These are phyloP conservation scores for rabbit (Oryctolagus cuniculus) DNA, from an alignment of 2,113 vertebrate genomes.

Conservation along the genomic window DNA sequence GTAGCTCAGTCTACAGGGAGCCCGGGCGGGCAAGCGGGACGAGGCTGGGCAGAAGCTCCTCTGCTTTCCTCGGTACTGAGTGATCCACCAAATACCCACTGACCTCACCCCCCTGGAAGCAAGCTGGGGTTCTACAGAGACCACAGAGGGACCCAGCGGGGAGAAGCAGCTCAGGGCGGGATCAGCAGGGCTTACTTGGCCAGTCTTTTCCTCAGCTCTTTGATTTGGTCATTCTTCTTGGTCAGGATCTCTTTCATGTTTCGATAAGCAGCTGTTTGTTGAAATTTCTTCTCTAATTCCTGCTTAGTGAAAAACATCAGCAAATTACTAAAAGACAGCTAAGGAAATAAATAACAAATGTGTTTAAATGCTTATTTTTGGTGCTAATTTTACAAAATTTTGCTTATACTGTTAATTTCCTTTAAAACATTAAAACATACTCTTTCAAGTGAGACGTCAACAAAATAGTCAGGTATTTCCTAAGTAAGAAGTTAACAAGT, in stretches of 20 bases:
- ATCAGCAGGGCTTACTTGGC: constrained; percentile 88
- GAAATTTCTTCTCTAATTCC: constrained; percentile 98
- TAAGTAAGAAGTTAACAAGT: background rate
- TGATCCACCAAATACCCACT: background rate
- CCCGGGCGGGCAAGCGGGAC: rapidly evolving
- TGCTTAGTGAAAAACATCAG: constrained; percentile 73
- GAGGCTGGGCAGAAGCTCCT: background rate
- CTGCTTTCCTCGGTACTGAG: background rate
- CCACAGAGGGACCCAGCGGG: background rate
- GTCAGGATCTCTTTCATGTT: constrained; percentile 99
- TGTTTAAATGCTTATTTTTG: background rate
- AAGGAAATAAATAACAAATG: background rate
- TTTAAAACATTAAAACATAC: background rate
- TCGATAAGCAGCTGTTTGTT: constrained; percentile 96
- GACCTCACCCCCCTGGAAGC: background rate
- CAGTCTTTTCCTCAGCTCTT: constrained; percentile 94
- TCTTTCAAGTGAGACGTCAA: constrained; percentile 57
- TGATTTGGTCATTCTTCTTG: constrained; percentile 98
- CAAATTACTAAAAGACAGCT: background rate
- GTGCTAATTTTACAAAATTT: background rate
- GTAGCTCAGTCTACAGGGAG: background rate
- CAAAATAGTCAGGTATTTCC: background rate
- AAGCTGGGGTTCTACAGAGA: background rate
- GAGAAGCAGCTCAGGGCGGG: rapidly evolving
- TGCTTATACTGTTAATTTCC: constrained; percentile 30